phyloP scores from a whole-genome alignment of 2,113 vertebrate species.

The Mesitornis unicolor region DNA sequence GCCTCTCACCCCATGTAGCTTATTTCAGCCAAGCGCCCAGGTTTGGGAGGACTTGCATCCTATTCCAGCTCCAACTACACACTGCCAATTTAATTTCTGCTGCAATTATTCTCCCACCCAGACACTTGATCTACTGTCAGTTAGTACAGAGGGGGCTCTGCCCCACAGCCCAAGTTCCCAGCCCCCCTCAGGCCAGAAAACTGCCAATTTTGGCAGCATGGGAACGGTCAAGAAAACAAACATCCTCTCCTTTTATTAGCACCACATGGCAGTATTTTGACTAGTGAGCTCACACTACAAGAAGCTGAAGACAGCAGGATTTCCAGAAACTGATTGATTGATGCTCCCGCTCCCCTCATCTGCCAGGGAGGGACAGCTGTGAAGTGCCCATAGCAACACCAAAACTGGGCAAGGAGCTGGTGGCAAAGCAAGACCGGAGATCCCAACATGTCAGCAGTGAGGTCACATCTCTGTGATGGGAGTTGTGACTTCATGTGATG shows the following conservation, averaged over 20 bases:
- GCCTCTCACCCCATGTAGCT: fast-evolving
- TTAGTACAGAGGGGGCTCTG: neutral
- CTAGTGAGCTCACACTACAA: neutral
- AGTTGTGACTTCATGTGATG: fast-evolving
- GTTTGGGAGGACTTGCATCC: neutral
- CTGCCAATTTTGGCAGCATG: neutral
- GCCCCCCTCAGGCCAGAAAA: neutral
- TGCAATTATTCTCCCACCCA: neutral
- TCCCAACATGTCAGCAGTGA: fast-evolving
- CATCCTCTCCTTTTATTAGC: neutral
- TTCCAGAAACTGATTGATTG: neutral
- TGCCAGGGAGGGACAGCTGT: neutral
- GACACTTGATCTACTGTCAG: neutral
- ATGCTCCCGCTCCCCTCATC: fast-evolving
- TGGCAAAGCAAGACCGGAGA: neutral
- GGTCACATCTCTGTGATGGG: fast-evolving
- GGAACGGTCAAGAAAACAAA: conserved; percentile 9
- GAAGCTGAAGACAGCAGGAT: neutral
- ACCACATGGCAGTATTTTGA: neutral
- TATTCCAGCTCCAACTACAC: fast-evolving
- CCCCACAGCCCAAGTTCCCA: neutral
- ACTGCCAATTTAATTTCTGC: neutral
- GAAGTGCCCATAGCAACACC: fast-evolving
- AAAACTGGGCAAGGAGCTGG: fast-evolving
- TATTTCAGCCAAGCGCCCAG: neutral